Evolutionary conservation across 2,113 vertebrate genomes (phyloP).

Genomic region (Psophia crepitans): DNA sequence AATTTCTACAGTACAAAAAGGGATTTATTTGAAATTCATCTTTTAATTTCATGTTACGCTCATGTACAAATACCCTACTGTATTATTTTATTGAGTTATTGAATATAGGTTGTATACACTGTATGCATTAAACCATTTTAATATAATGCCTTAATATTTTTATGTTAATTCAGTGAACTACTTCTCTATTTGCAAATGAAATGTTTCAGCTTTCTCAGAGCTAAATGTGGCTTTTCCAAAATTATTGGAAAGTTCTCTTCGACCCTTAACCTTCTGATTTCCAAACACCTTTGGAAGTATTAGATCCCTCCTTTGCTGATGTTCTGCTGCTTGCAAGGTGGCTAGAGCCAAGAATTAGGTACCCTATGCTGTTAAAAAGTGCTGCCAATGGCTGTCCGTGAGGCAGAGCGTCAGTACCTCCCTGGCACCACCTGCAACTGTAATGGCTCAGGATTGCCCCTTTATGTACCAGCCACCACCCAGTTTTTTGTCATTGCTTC

Average conservation of each 20-base stretch:
- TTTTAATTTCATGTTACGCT: neutral
- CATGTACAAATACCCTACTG: neutral
- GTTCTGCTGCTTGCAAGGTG: neutral
- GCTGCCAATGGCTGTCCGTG: neutral
- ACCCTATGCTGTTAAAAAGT: neutral
- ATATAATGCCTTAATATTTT: neutral
- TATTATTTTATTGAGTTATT: neutral
- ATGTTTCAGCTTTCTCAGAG: neutral
- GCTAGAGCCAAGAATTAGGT: neutral
- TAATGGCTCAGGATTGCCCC: neutral
- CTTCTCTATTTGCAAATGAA: neutral
- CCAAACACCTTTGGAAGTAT: neutral
- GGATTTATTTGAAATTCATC: neutral
- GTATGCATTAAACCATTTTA: neutral
- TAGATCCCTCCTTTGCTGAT: neutral
- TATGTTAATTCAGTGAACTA: neutral
- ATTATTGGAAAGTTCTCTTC: neutral
- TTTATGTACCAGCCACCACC: neutral
- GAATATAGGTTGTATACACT: neutral
- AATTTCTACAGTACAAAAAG: neutral
- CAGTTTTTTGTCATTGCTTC: neutral
- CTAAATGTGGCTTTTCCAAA: neutral
- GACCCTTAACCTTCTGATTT: neutral
- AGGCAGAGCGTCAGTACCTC: neutral
- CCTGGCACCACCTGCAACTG: neutral